phyloP scores from a whole-genome alignment of 2,888 invertebrate species.

The Linnaemya tessellans region DNA sequence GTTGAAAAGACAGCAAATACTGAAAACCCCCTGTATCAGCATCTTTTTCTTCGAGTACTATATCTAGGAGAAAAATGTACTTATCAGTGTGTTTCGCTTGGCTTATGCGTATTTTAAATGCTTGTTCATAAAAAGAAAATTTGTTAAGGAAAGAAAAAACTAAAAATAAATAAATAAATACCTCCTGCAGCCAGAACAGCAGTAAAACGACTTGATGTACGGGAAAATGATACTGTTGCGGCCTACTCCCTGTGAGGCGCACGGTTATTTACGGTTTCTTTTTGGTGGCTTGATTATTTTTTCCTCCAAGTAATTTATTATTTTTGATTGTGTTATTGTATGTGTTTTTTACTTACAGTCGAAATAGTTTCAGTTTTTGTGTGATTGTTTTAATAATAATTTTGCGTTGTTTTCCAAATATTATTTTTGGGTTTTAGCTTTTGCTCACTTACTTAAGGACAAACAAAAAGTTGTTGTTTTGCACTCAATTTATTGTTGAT shows the following conservation, averaged over 20 bases:
- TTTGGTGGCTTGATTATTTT: constrained; percentile 5
- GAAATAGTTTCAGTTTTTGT: constrained; percentile 14
- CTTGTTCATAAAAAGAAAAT: constrained; percentile 6
- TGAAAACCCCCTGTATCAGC: constrained; percentile 39
- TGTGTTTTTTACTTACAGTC: constrained; percentile 27
- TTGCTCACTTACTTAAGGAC: constrained; percentile 2
- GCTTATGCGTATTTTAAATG: constrained; percentile 26
- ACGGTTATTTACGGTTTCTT: constrained; percentile 36
- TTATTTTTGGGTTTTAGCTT: constrained; percentile 51
- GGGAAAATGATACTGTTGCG: constrained; percentile 11
- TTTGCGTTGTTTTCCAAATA: constrained; percentile 67
- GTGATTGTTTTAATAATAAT: constrained; percentile 54
- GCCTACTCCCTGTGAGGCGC: constrained; percentile 36
- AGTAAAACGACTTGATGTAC: constrained; percentile 26
- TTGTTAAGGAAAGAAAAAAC: background rate
- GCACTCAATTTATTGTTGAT: constrained; percentile 33
- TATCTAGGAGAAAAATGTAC: background rate
- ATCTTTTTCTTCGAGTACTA: constrained; percentile 3
- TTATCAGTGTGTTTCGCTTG: constrained; percentile 27
- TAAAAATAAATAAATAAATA: background rate
- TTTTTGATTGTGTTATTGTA: constrained; percentile 49
- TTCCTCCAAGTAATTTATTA: constrained; percentile 59
- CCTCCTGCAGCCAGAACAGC: constrained; percentile 49
- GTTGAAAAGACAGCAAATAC: constrained; percentile 9
- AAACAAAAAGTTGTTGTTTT: constrained; percentile 15